phyloP scores from a whole-genome alignment of 2,113 vertebrate species.

The Prionailurus bengalensis region DNA sequence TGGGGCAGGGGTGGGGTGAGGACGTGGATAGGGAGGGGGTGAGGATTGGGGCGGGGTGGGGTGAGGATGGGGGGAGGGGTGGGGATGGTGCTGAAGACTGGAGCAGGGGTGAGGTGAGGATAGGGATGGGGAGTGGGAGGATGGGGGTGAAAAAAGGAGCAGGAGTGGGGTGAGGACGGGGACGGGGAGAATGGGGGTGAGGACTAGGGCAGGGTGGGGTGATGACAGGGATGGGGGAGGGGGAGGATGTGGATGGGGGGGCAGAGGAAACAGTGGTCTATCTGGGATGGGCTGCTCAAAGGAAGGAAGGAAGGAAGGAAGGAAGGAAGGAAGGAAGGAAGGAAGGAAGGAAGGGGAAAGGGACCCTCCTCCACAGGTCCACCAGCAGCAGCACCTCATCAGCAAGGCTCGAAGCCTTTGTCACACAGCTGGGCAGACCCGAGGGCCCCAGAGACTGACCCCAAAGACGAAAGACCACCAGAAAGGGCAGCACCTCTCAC shows the following conservation, averaged over 20 bases:
- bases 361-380: background rate
- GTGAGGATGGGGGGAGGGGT: background rate
- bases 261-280: background rate
- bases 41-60: background rate
- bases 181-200: too few species aligned
- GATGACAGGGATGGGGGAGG: too few species aligned
- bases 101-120: too few species aligned
- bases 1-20: background rate
- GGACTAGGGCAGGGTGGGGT: too few species aligned
- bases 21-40: background rate
- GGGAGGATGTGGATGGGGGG: too few species aligned
- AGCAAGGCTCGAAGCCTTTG: background rate
- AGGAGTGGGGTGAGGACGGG: too few species aligned
- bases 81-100: too few species aligned
- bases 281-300: background rate
- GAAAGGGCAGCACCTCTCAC: background rate
- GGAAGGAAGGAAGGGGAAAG: background rate
- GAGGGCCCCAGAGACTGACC: background rate
- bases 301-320: too few species aligned
- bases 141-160: too few species aligned
- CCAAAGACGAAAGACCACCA: background rate
- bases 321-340: rapidly evolving
- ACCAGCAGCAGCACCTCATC: background rate
- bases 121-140: too few species aligned
- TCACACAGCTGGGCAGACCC: too few species aligned